phyloP scores from a whole-genome alignment of 1,140 invertebrate species.

The Pollicipes pollicipes region DNA sequence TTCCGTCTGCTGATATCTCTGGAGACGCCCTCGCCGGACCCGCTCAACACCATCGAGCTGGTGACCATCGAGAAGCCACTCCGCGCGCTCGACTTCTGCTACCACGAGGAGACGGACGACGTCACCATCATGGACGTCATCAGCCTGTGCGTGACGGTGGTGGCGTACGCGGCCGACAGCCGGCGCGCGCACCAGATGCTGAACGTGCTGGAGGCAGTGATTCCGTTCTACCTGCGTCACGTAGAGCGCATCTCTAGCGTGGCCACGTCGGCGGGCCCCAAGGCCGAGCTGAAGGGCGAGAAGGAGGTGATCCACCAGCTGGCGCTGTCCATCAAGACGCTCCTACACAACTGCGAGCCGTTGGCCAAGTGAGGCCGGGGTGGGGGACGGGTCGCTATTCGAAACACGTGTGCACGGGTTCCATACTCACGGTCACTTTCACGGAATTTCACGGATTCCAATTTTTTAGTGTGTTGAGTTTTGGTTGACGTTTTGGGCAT shows the following conservation, averaged over 20 bases:
- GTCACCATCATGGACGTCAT: conserved; percentile 85
- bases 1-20: conserved; percentile 81
- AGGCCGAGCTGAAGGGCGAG: conserved; percentile 30
- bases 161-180: conserved; percentile 91
- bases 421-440: no score
- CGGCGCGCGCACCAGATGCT: conserved; percentile 93
- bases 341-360: conserved; percentile 90
- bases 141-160: conserved; percentile 88
- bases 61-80: conserved; percentile 91
- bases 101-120: conserved; percentile 87
- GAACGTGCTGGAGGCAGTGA: conserved; percentile 78
- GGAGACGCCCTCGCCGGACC: conserved; percentile 82
- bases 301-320: conserved; percentile 88
- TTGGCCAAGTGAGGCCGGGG: conserved; percentile 62
- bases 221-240: conserved; percentile 85
- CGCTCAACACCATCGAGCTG: conserved; percentile 81
- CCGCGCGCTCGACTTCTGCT: conserved; percentile 92
- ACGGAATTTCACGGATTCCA: no score
- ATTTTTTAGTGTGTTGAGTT: no score
- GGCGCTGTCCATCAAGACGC: conserved; percentile 82
- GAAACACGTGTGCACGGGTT: no score
- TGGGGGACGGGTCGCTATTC: no score
- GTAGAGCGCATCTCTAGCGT: conserved; percentile 39
- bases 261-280: conserved; percentile 26
- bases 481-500: no score